A percentile compares a stretch with the other conserved stretches of the same genome.
Conservation (phyloP, 2,888 invertebrate genomes). For the Machimus atricapillus region DNA sequence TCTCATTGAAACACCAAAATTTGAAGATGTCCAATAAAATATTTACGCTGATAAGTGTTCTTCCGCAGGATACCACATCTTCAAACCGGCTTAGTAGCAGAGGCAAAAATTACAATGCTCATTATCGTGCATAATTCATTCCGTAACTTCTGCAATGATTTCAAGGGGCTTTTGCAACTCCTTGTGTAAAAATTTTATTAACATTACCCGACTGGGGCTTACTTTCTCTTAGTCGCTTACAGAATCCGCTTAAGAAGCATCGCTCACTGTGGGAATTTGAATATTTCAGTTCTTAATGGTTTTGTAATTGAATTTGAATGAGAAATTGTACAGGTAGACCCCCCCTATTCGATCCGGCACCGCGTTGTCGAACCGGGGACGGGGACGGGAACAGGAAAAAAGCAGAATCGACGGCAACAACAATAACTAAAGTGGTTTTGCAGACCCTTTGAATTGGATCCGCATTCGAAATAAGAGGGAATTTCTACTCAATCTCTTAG, state of each 20-base stretch:
- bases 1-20: background rate
- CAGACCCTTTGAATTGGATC: background rate
- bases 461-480: background rate
- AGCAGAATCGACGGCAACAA: background rate
- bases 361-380: background rate
- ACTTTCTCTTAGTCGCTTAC: background rate
- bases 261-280: background rate
- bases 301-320: background rate
- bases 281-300: background rate
- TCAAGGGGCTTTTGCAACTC: background rate
- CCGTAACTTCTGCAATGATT: background rate
- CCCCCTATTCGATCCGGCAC: background rate
- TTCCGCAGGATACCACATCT: background rate
- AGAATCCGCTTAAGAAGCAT: background rate
- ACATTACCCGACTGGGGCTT: background rate
- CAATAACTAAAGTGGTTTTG: background rate
- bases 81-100: background rate
- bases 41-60: background rate
- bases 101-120: background rate
- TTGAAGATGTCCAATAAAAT: background rate
- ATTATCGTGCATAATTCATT: background rate
- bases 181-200: background rate
- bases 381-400: background rate
- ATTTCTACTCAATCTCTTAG: background rate
- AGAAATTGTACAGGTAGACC: background rate